These are phyloP conservation scores for Tragulus kanchil DNA, from an alignment of 2,113 vertebrate species.

Conservation along the genomic window DNA sequence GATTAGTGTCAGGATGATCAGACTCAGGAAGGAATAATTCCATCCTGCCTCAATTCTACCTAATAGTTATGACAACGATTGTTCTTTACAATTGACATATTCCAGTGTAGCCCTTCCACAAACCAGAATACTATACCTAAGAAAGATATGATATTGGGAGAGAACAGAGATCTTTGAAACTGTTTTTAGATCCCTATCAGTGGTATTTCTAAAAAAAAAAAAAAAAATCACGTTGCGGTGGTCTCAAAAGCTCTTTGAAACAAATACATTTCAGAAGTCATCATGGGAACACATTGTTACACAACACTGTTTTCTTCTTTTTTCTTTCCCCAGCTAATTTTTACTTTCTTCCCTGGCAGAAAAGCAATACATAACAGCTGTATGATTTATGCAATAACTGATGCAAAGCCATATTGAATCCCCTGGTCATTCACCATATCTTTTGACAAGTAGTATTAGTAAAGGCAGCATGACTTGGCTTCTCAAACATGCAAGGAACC, in stretches of 20 bases:
- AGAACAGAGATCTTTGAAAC: not conserved
- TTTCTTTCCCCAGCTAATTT: not conserved
- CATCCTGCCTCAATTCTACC: not conserved
- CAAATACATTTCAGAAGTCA: conserved; percentile 52
- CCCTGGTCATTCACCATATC: not conserved
- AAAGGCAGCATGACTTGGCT: not conserved
- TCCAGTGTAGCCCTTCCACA: not conserved
- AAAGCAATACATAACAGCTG: conserved; percentile 57
- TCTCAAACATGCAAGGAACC: conserved; percentile 12
- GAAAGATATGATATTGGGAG: not conserved
- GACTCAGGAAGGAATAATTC: conserved; percentile 1
- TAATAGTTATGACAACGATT: conserved; percentile 34
- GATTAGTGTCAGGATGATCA: not conserved
- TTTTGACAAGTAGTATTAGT: conserved; percentile 17
- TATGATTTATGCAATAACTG: conserved; percentile 34
- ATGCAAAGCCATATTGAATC: conserved; percentile 48
- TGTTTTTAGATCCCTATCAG: conserved; percentile 32
- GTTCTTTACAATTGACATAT: conserved; percentile 34
- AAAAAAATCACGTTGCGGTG: conserved; percentile 32
- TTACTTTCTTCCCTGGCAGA: conserved; percentile 42
- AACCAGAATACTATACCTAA: not conserved
- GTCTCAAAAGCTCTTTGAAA: conserved; percentile 50
- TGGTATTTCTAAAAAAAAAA: not conserved
- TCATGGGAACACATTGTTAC: not conserved
- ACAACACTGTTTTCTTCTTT: not conserved